Evolutionary conservation across 2,888 invertebrate genomes (phyloP).

Genomic region (Notodonta dromedarius): DNA sequence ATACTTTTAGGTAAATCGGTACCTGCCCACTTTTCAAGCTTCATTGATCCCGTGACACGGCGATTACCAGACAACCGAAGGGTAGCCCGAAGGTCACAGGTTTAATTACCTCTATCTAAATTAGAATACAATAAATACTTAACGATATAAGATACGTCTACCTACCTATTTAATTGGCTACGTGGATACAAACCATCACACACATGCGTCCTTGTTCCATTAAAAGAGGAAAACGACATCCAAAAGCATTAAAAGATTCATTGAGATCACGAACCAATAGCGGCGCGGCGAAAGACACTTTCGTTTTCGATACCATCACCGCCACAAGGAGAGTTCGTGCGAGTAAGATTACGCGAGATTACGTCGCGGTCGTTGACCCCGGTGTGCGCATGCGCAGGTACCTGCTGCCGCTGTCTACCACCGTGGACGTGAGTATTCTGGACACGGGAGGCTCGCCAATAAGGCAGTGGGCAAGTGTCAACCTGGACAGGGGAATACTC

Average conservation of each 20-base stretch:
- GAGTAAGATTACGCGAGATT: slow-evolving; percentile 75
- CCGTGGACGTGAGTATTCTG: slow-evolving; percentile 69
- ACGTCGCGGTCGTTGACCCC: slow-evolving; percentile 64
- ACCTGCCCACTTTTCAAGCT: slow-evolving; percentile 14
- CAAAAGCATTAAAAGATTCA: slow-evolving; percentile 11
- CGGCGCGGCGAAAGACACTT: slow-evolving; percentile 58
- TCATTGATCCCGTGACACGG: slow-evolving; percentile 18
- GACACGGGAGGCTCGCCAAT: slow-evolving; percentile 88
- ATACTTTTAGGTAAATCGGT: background rate
- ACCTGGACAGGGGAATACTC: slow-evolving; percentile 89
- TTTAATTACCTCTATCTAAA: slow-evolving; percentile 16
- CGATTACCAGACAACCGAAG: slow-evolving; percentile 7
- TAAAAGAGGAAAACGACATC: slow-evolving; percentile 28
- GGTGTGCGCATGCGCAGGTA: slow-evolving; percentile 56
- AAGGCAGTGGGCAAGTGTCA: slow-evolving; percentile 89
- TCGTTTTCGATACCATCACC: slow-evolving; percentile 71
- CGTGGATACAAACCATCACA: background rate
- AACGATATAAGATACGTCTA: background rate
- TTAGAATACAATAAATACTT: background rate
- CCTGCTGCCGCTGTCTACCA: slow-evolving; percentile 66
- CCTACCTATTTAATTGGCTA: background rate
- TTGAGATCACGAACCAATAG: slow-evolving; percentile 13
- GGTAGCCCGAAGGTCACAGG: slow-evolving; percentile 13
- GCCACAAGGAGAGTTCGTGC: slow-evolving; percentile 61
- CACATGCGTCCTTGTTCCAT: slow-evolving; percentile 36